Base-by-base conservation (phyloP, 2,113 vertebrate species). In the Laterallus jamaicensis region DNA sequence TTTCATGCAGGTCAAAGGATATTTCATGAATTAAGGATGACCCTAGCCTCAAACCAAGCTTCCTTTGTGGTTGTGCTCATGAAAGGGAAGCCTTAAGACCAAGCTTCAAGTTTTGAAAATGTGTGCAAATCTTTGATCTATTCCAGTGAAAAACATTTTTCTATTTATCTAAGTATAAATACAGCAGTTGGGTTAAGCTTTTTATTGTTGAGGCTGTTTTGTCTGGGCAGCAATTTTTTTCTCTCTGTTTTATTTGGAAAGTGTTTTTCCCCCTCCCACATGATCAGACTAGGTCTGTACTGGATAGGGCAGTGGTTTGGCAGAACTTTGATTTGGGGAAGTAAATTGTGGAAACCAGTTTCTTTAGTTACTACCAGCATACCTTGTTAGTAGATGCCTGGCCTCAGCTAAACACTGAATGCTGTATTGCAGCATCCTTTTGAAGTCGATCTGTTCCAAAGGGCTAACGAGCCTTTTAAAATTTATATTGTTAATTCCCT, bases 231-330 rank as follows among this genome's bases (percentile, higher is more conserved):
- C 1, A 59, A 13, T 35, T 17, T 31, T 81, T 75, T 91, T 66
- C 5, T 58, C 15, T 40, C 66, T 77, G 9, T 66, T 93, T 47
- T 47, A 16, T 50, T 79, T 71, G 42, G 37, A 21, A 19, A 77
- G 13, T 6, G 24, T 2, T 68, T 32, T 28, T 19, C 0, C 0
- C 12, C 35, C 9, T n/a, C 5, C 1, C 2, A 7, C 5, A 8
- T 60, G 44, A 29, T 69, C 37, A 18, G 13, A 47, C 47, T 44
- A 64, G 0, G 1, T 42, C 25, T 62, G 11, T 58, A 14, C 5
- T 32, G 19, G 12, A 37, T 70, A 15, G 15, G 12, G 6, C 19
- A 74, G 16, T 32, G n/a, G 17, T 37, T 16, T 14, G 52, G 18
- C 44, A 76, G 31, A 29, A 44, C 31, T 47, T 81, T 49, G 14